Evolutionary conservation across 2,888 invertebrate genomes (phyloP).

Genomic region (Acleris literana): DNA sequence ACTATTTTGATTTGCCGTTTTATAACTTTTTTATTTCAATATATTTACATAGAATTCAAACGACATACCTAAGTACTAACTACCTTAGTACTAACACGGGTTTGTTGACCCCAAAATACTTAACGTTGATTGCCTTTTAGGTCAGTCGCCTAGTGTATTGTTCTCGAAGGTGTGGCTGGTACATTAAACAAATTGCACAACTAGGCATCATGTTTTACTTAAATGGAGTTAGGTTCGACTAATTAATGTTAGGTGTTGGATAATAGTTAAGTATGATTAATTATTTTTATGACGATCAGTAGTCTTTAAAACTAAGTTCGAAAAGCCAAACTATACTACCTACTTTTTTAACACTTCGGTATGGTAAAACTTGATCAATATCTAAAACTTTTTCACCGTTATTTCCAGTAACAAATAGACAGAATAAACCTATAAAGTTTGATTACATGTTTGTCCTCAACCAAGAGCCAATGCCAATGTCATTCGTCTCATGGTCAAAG

Average conservation of each 20-base stretch:
- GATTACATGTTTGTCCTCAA: slow-evolving; percentile 36
- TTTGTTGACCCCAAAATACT: background rate
- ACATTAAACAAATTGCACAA: slow-evolving; percentile 19
- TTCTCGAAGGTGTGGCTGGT: slow-evolving; percentile 20
- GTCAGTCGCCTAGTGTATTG: slow-evolving; percentile 24
- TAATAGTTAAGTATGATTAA: background rate
- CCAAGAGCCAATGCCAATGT: slow-evolving; percentile 58
- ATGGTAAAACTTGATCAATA: too few relatives aligned
- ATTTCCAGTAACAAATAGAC: too few relatives aligned
- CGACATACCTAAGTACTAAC: too few relatives aligned
- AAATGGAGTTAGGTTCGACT: slow-evolving; percentile 7
- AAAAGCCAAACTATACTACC: too few relatives aligned
- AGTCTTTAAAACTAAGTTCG: too few relatives aligned
- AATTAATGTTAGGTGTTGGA: background rate
- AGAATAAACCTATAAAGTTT: too few relatives aligned
- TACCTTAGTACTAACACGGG: too few relatives aligned
- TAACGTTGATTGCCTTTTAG: slow-evolving; percentile 13
- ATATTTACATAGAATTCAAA: background rate
- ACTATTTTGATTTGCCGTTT: background rate
- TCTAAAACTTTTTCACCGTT: too few relatives aligned
- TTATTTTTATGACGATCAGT: too few relatives aligned
- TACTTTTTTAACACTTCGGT: too few relatives aligned
- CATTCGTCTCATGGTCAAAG: slow-evolving; percentile 57
- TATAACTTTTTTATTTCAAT: background rate
- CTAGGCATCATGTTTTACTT: slow-evolving; percentile 12